Percentiles rank a stretch among this genome's conserved stretches.
phyloP scores from a whole-genome alignment of 2,797 vertebrate species.

The Urosaurus nigricauda region DNA sequence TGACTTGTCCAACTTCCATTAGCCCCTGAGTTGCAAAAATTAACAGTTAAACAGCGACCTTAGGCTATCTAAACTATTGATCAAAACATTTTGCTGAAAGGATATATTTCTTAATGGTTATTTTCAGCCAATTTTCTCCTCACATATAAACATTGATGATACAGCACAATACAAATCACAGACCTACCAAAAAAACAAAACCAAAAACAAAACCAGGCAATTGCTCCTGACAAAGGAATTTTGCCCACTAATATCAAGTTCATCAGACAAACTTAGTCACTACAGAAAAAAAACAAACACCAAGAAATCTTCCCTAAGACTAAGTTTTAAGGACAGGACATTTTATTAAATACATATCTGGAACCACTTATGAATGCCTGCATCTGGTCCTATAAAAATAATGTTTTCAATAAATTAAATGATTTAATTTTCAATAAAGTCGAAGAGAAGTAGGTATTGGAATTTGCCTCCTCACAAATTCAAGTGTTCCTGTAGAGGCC shows the following conservation, averaged over 20 bases:
- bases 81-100: slow-evolving; percentile 46
- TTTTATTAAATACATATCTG: slow-evolving; percentile 68
- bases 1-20: slow-evolving; percentile 46
- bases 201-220: slow-evolving; percentile 33
- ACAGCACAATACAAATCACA: slow-evolving; percentile 61
- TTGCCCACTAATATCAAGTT: slow-evolving; percentile 47
- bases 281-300: slow-evolving; percentile 55
- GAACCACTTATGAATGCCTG: slow-evolving; percentile 72
- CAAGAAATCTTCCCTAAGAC: slow-evolving; percentile 40
- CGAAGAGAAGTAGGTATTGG: slow-evolving; percentile 63
- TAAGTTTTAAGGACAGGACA: slow-evolving; percentile 67
- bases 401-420: slow-evolving; percentile 66
- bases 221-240: slow-evolving; percentile 44
- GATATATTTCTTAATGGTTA: slow-evolving; percentile 40
- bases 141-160: slow-evolving; percentile 41
- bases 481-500: neutral
- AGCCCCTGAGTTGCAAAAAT: slow-evolving; percentile 56
- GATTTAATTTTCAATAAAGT: too few relatives aligned
- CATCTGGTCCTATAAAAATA: slow-evolving; percentile 67
- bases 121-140: slow-evolving; percentile 29
- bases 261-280: slow-evolving; percentile 57
- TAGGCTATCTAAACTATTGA: slow-evolving; percentile 25
- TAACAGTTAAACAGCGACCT: slow-evolving; percentile 44
- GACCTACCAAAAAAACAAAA: slow-evolving; percentile 25
- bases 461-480: neutral